Evolutionary conservation across 2,888 invertebrate genomes (phyloP), one percentile per base, ranked within the genome.

Genomic region (Nomada goodeniana): DNA sequence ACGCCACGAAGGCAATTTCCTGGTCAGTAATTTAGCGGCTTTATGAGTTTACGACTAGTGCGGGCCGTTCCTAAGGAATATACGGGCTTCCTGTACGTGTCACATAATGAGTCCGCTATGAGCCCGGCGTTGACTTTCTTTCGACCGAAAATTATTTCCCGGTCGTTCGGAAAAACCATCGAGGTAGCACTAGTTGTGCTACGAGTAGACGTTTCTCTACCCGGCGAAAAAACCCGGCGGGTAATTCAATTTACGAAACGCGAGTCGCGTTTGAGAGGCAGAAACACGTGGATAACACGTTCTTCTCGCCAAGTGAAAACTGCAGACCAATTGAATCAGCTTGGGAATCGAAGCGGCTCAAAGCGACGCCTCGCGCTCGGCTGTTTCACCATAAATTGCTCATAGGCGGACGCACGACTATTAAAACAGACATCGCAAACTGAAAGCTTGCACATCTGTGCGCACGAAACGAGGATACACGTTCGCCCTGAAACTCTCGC

Each of bases 11-110:
- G 36, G 67, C 73, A 73, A 73, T 73, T 73, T 73, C 67, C 73
- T 59, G 73, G 73, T 57, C 67, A 59, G 69, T 68, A 75, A 61
- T 68, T 69, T 75, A 29, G 44, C 42, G 44, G 52, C 42, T 75
- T 69, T 59, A 69, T 44, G 68, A 60, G 69, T 75, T 75, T 75
- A 52, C 53, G 69, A 26, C 68, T 44, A 15, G 23, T 15, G 29
- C 55, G 13, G 50, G 52, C 68, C 60, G 42, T 75, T 52, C 13
- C 36, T 44, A 29, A 61, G 11, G 75, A 53, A 61, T 60, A 60
- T 67, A 61, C 50, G 29, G 50, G 23, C 36, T 73, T 59, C 36
- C 65, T 73, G 57, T 50, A 67, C 47, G 47, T 67, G 73, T 65
- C 73, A 65, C 57, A 15, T 59, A 73, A 73, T 65, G 47, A 57